A percentile compares a stretch with the other conserved stretches of the same genome.
Conservation (phyloP, 2,888 invertebrate species). For the Calliscelio sp. region DNA sequence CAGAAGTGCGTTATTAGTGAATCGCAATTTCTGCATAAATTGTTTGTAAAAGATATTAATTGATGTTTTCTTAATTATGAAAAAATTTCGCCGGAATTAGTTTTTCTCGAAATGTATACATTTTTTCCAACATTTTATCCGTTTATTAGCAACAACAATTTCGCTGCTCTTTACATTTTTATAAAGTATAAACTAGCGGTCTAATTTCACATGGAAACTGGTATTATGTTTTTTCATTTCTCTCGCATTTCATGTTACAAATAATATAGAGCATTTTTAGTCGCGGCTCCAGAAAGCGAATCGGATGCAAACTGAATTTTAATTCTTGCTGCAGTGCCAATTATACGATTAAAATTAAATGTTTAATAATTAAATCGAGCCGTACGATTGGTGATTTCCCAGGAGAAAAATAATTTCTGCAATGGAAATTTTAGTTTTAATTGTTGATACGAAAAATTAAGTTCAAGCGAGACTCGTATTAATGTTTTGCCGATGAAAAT, state of each 20-base stretch:
- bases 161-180: no score
- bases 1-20: constrained; percentile 40
- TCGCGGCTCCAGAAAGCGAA: constrained; percentile 25
- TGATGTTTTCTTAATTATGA: neutral
- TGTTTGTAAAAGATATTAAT: neutral
- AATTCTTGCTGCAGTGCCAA: constrained; percentile 27
- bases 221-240: neutral
- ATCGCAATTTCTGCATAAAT: constrained; percentile 37
- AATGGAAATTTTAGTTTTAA: constrained; percentile 15
- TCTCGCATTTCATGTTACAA: neutral
- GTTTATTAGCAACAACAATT: no score
- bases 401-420: constrained; percentile 28
- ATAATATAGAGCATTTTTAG: no score
- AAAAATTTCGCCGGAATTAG: no score
- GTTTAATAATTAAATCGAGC: constrained; percentile 49
- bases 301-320: constrained; percentile 43
- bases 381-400: constrained; percentile 27
- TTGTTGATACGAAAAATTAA: neutral
- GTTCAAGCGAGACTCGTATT: no score
- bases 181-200: no score
- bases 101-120: no score
- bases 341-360: constrained; percentile 53
- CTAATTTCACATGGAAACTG: no score
- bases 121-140: no score
- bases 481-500: no score